Evolutionary conservation across 2,113 vertebrate species (phyloP), one percentile per base, ranked within the genome.

Genomic region (Amphiprion percula): DNA sequence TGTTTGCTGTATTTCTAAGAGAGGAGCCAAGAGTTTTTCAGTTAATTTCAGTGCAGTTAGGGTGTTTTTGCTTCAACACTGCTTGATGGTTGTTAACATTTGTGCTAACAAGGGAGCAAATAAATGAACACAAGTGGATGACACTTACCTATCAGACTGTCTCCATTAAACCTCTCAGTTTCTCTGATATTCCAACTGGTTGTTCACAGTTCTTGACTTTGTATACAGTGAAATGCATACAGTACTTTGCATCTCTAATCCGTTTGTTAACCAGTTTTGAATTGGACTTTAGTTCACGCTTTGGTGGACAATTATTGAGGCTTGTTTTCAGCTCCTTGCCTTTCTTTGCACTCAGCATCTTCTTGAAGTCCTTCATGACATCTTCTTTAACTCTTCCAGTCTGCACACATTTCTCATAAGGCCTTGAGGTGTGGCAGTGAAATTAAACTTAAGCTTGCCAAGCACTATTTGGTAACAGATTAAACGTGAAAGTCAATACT

Each of bases 271-370:
- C 53, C 53, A 44, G 2, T 23, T 56, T 58, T 47, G 30, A 67
- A 39, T 24, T 56, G 1, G 23, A 50, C 60, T 66, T 74, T 47
- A 30, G 21, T 71, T 64, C 37, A 21, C 44, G 12, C 30, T 50
- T 12, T 37, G 47, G 19, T 28, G 14, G 47, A 59, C 26, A 55
- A 63, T 15, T 72, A 63, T 82, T 54, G 76, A 75, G 68, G 77
- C n/a, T 28, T 68, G 17, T 54, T 68, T 77, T 66, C 46, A 9
- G 6, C 19, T 52, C 9, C 30, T 44, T 61, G 23, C 39, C 30
- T 37, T 72, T 41, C 33, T 39, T 77, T 75, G 41, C n/a, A 11
- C 52, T 64, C 24, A 16, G 50, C 33, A 37, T 37, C 8, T 37
- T 9, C 8, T 37, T 37, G 6, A 37, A 8, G 1, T 37, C 47